Evolutionary conservation across 1,140 invertebrate species (phyloP).

Genomic region (Antheraea mylitta): DNA sequence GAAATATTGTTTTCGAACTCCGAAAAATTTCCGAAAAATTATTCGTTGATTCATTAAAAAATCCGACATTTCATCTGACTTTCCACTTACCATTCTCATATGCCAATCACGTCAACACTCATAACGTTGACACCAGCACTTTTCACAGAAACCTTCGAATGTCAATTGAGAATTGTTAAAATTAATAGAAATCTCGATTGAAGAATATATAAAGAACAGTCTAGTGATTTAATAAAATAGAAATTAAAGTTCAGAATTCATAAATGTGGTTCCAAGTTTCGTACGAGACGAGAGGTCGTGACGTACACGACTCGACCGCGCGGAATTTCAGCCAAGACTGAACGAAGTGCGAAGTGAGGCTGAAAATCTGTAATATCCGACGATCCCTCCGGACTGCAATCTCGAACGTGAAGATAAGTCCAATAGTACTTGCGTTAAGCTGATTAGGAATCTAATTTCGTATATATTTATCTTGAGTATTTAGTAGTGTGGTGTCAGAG

Average conservation of each 20-base stretch:
- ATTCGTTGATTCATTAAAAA: not conserved
- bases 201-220: not conserved
- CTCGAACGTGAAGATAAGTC: conserved; percentile 38
- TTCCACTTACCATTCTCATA: conserved; percentile 49
- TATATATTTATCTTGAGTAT: conserved; percentile 24
- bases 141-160: conserved; percentile 20
- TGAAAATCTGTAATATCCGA: conserved; percentile 48
- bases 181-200: not conserved
- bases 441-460: conserved; percentile 42
- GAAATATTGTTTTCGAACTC: too few species aligned
- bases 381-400: conserved; percentile 32
- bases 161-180: not conserved
- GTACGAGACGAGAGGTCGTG: not conserved
- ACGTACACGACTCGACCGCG: conserved; percentile 33
- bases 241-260: conserved; percentile 4
- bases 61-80: conserved; percentile 12
- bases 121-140: conserved; percentile 33
- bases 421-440: conserved; percentile 47
- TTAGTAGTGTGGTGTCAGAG: too few species aligned
- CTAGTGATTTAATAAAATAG: not conserved
- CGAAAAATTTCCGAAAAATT: too few species aligned
- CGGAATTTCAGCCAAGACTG: conserved; percentile 46
- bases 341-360: conserved; percentile 32
- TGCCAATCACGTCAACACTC: conserved; percentile 47
- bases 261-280: conserved; percentile 1